Conservation (phyloP, 1,140 invertebrate genomes). For the Linepithema humile region DNA sequence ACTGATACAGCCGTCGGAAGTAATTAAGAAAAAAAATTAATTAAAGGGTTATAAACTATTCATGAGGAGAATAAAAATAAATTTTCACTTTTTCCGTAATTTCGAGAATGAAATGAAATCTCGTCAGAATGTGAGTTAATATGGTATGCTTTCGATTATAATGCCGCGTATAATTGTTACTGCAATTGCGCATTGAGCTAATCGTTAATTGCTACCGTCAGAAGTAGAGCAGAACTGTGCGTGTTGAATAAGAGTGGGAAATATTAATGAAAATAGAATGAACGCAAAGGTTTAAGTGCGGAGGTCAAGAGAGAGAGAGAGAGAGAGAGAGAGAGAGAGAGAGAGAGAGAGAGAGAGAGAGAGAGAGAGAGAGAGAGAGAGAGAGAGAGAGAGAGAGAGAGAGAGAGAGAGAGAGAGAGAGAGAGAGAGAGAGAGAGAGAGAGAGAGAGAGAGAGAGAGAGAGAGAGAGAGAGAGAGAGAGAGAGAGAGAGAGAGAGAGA, state of each 20-base stretch:
- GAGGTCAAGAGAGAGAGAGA: slow-evolving; percentile 16
- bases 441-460: too few relatives aligned
- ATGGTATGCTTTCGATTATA: background rate
- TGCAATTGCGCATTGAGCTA: background rate
- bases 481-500: too few relatives aligned
- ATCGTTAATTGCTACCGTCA: slow-evolving; percentile 28
- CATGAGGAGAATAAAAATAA: background rate
- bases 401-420: too few relatives aligned
- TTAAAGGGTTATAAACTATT: background rate
- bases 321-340: background rate
- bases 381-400: too few relatives aligned
- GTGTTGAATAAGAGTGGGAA: slow-evolving; percentile 8
- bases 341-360: too few relatives aligned
- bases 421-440: too few relatives aligned
- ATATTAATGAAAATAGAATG: slow-evolving; percentile 31
- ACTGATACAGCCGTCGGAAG: background rate
- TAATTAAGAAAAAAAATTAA: slow-evolving; percentile 10
- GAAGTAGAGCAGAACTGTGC: background rate
- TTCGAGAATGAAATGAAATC: background rate
- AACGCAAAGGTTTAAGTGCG: background rate
- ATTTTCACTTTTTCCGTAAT: slow-evolving; percentile 2
- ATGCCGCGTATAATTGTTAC: background rate
- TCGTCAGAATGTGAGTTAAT: background rate
- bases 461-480: too few relatives aligned
- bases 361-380: too few relatives aligned